A percentile compares a stretch with the other conserved stretches of the same genome.
Evolutionary conservation across 1,140 invertebrate species (phyloP).

Genomic region (Drosophila trapezifrons): DNA sequence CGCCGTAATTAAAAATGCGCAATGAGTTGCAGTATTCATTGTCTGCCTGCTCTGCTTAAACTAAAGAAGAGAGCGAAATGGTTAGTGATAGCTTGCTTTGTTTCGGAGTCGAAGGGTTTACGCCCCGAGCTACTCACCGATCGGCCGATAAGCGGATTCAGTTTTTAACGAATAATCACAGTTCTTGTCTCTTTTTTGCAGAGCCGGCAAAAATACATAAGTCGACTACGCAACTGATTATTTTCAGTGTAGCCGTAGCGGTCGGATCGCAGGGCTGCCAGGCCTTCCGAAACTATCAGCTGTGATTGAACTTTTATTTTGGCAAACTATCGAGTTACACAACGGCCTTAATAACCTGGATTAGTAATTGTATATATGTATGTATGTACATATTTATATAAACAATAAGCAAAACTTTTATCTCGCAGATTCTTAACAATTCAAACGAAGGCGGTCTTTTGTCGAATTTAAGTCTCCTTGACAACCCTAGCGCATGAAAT

Average conservation of each 20-base stretch:
- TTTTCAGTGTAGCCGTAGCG: conserved; percentile 29
- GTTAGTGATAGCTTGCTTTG: conserved; percentile 9
- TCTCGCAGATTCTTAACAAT: background rate
- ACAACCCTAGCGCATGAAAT: background rate
- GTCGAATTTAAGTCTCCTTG: background rate
- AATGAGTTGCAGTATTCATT: conserved; percentile 75
- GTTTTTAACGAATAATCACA: conserved; percentile 13
- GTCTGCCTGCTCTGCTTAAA: conserved; percentile 17
- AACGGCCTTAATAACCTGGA: too few relatives aligned
- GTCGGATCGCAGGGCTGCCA: conserved; percentile 1
- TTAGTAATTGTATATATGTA: too few relatives aligned
- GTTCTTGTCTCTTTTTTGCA: conserved; percentile 20
- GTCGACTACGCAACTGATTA: background rate
- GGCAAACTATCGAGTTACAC: background rate
- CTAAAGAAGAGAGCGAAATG: conserved; percentile 10
- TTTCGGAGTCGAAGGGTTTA: conserved; percentile 4
- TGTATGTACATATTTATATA: too few relatives aligned
- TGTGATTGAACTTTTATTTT: conserved; percentile 1
- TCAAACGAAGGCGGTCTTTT: too few relatives aligned
- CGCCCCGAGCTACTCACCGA: conserved; percentile 36
- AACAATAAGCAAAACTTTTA: too few relatives aligned
- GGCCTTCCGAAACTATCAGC: background rate
- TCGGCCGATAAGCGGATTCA: conserved; percentile 34
- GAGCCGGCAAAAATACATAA: conserved; percentile 19
- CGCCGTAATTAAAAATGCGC: conserved; percentile 47